phyloP scores from a whole-genome alignment of 2,797 vertebrate genomes.

The Intellagama lesueurii region DNA sequence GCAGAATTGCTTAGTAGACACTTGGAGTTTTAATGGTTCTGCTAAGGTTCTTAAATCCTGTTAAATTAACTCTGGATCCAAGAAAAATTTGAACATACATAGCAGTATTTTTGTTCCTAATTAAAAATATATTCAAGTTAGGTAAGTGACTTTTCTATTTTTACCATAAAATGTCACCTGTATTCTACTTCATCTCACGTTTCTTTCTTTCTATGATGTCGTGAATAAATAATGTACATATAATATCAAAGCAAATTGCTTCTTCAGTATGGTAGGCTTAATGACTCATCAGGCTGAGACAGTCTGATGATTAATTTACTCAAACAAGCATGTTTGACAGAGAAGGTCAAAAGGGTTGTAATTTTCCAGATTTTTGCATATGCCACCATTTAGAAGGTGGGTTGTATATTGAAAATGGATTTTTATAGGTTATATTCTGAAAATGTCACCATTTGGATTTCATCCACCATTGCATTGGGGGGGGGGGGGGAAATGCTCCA shows the following conservation, averaged over 20 bases:
- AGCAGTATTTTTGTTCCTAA: not conserved
- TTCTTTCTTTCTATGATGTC: conserved; percentile 17
- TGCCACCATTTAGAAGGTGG: not conserved
- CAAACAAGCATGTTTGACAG: conserved; percentile 21
- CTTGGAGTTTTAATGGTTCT: too few relatives aligned
- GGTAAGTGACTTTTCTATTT: conserved; percentile 3
- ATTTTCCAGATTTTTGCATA: conserved; percentile 14
- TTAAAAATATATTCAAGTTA: not conserved
- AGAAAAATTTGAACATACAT: too few relatives aligned
- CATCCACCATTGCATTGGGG: not conserved
- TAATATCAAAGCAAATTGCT: conserved; percentile 73
- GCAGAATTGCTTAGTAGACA: too few relatives aligned
- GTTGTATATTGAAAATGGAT: not conserved
- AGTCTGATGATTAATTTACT: conserved; percentile 56
- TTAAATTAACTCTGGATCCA: not conserved
- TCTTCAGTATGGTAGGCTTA: conserved; percentile 68
- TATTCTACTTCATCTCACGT: not conserved
- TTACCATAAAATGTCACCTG: conserved; percentile 9
- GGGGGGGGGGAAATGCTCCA: too few relatives aligned
- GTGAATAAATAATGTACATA: conserved; percentile 59
- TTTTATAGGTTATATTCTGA: not conserved
- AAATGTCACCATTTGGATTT: not conserved
- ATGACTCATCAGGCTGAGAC: conserved; percentile 67
- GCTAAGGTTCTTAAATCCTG: not conserved
- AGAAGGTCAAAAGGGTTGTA: conserved; percentile 26